phyloP scores from a whole-genome alignment of 1,140 invertebrate species.

The Zophobas morio region DNA sequence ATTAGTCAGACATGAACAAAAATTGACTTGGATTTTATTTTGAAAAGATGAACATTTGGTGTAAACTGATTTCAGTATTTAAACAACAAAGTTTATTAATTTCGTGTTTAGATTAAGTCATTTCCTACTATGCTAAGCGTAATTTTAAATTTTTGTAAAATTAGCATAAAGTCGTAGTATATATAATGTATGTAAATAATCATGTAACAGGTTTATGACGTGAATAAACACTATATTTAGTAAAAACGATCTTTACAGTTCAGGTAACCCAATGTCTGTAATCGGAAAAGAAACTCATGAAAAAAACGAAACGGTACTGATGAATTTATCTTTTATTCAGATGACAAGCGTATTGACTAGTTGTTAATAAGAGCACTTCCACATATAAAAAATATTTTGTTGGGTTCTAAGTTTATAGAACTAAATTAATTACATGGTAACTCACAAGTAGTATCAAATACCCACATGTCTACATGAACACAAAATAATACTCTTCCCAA shows the following conservation, averaged over 20 bases:
- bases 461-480: too few species aligned
- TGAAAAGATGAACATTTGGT: conserved; percentile 8
- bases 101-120: conserved; percentile 47
- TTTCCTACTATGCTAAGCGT: conserved; percentile 31
- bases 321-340: conserved; percentile 1
- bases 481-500: too few species aligned
- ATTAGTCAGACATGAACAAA: not conserved
- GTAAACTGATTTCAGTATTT: conserved; percentile 28
- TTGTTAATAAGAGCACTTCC: conserved; percentile 52
- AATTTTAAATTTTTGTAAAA: conserved; percentile 51
- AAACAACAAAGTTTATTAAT: conserved; percentile 19
- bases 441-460: not conserved
- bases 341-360: conserved; percentile 49
- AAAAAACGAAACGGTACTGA: too few species aligned
- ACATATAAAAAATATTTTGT: conserved; percentile 32
- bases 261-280: too few species aligned
- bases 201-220: conserved; percentile 52
- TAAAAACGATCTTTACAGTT: not conserved
- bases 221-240: conserved; percentile 57
- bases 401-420: conserved; percentile 6
- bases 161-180: conserved; percentile 42
- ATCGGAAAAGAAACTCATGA: too few species aligned
- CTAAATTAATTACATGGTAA: conserved; percentile 15
- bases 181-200: conserved; percentile 51
- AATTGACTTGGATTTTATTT: not conserved